Evolutionary conservation across 1,140 invertebrate genomes (phyloP), one percentile per base, ranked within the genome.

Genomic region (Teleogryllus occipitalis): DNA sequence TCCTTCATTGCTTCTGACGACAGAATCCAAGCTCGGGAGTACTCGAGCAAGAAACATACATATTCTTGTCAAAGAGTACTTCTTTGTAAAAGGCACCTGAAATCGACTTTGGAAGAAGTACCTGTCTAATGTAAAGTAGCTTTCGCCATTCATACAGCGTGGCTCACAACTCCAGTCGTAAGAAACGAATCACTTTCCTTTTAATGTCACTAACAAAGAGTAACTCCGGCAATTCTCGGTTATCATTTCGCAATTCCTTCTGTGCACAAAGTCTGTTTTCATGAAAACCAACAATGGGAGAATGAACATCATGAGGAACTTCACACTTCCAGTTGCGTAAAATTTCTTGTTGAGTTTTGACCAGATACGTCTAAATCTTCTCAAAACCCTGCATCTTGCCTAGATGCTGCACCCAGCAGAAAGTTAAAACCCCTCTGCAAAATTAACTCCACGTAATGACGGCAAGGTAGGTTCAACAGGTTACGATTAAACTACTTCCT

Each of bases 201-300:
- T 8, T 8, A 8, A 78, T 78, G 47, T 27, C 15, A 27, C 77
- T 27, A 78, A 78, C 8, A 78, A 12, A 78, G 77, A 78, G 74
- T 78, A 8, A 75, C 74, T 75, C 74, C 74, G 18, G 18, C 8
- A 75, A 78, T 49, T 78, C 27, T 78, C 77, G 27, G 8, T 78
- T 73, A 78, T 8, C 27, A 78, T 78, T n/a, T n/a, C n/a, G n/a
- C 77, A 21, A 27, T 78, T 78, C 8, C 39, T 78, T 78, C 77
- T 78, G 77, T 21, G 12, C 8, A 78, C 8, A 78, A 78, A 78
- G 8, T 8, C 8, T 73, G 77, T n/a, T 8, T 78, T 78, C 39
- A 75, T 8, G 27, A 78, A 47, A 78, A 8, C 21, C 10, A 47
- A 78, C 8, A n/a, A n/a, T n/a, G n/a, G n/a, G n/a, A n/a, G n/a